Percentiles rank a stretch among this genome's conserved stretches.
These are phyloP conservation scores for Atractosteus spatula DNA, from an alignment of 2,113 vertebrate genomes.

Conservation along the genomic window DNA sequence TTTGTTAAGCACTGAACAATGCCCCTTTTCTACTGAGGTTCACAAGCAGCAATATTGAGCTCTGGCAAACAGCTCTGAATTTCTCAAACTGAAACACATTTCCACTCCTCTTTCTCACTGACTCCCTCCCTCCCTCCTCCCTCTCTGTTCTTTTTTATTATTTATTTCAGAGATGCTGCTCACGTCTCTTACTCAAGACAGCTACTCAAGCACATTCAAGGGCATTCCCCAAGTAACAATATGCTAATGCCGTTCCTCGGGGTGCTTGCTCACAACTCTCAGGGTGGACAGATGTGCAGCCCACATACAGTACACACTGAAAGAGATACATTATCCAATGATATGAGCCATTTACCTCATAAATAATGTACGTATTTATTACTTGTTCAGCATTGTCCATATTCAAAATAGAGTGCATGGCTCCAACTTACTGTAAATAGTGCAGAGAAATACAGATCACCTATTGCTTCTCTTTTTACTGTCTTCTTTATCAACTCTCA, in stretches of 20 bases:
- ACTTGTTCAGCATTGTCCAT: not conserved
- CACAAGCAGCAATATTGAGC: slow-evolving; percentile 45
- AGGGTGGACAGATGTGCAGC: slow-evolving; percentile 38
- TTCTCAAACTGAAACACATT: slow-evolving; percentile 28
- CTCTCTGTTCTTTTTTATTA: slow-evolving; percentile 48
- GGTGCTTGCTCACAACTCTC: slow-evolving; percentile 49
- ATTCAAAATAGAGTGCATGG: not conserved
- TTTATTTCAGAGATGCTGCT: slow-evolving; percentile 50
- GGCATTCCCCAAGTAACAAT: slow-evolving; percentile 71
- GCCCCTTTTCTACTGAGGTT: slow-evolving; percentile 44
- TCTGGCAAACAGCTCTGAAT: slow-evolving; percentile 41
- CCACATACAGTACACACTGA: slow-evolving; percentile 17
- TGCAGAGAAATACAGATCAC: too few species aligned
- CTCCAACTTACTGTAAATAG: too few species aligned
- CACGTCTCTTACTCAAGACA: slow-evolving; percentile 52
- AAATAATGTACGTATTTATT: slow-evolving; percentile 35
- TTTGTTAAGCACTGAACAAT: slow-evolving; percentile 36
- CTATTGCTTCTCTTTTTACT: too few species aligned
- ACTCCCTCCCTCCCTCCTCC: slow-evolving; percentile 1
- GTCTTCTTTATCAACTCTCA: too few species aligned
- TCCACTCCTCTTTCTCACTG: slow-evolving; percentile 19
- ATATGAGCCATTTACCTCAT: slow-evolving; percentile 25
- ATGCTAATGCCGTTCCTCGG: slow-evolving; percentile 62
- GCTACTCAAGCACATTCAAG: slow-evolving; percentile 65
- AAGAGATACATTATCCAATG: slow-evolving; percentile 32